These are phyloP conservation scores for Meliscaeva auricollis DNA, from an alignment of 2,888 invertebrate genomes.

Conservation along the genomic window DNA sequence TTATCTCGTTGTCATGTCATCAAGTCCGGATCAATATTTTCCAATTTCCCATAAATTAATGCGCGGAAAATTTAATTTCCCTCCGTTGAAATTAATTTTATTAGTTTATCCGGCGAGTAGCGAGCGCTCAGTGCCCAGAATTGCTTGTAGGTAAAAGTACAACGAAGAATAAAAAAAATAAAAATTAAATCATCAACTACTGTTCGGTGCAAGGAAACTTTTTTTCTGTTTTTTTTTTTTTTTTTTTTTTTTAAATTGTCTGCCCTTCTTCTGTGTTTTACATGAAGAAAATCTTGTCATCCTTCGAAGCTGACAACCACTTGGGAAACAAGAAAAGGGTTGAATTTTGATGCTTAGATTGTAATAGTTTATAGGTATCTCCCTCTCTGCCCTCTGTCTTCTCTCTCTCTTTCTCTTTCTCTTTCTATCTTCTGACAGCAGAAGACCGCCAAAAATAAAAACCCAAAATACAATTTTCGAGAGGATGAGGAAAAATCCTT, in stretches of 20 bases:
- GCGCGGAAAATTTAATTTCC: slow-evolving; percentile 76
- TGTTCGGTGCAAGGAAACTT: background rate
- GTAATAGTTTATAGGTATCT: slow-evolving; percentile 20
- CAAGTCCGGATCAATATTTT: slow-evolving; percentile 74
- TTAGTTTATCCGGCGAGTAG: slow-evolving; percentile 65
- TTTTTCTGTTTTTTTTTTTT: slow-evolving; percentile 7
- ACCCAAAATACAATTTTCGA: background rate
- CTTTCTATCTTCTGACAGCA: background rate
- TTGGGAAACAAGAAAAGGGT: slow-evolving; percentile 24
- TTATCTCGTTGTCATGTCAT: slow-evolving; percentile 30
- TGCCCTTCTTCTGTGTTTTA: slow-evolving; percentile 35
- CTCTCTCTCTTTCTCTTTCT: too few relatives aligned
- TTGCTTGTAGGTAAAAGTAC: background rate
- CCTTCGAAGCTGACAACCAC: slow-evolving; percentile 22
- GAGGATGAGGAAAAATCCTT: slow-evolving; percentile 30
- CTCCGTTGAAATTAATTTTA: slow-evolving; percentile 70
- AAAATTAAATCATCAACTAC: slow-evolving; percentile 66
- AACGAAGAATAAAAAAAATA: slow-evolving; percentile 36
- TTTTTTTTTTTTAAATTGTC: slow-evolving; percentile 7
- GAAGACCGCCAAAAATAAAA: background rate
- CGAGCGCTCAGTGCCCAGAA: background rate
- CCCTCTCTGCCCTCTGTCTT: too few relatives aligned
- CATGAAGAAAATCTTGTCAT: slow-evolving; percentile 61
- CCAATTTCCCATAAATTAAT: slow-evolving; percentile 75
- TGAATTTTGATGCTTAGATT: slow-evolving; percentile 21